phyloP scores from a whole-genome alignment of 2,888 invertebrate species.

The Pseudanteris insignis region DNA sequence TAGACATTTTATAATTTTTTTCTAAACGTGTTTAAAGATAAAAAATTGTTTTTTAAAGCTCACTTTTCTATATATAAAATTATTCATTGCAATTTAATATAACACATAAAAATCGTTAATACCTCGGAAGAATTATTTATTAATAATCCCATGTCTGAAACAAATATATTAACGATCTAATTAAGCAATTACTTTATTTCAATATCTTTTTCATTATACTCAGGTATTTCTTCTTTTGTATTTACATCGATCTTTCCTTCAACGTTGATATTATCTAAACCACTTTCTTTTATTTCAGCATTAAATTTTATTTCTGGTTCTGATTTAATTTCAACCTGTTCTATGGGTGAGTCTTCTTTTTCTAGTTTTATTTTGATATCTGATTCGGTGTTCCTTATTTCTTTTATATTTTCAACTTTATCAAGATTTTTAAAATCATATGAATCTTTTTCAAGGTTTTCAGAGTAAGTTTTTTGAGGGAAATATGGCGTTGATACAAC shows the following conservation, averaged over 20 bases:
- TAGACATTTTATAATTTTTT: too few relatives aligned
- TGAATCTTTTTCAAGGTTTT: too few relatives aligned
- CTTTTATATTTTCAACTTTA: constrained; percentile 14
- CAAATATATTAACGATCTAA: too few relatives aligned
- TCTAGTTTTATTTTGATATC: constrained; percentile 24
- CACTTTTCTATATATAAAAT: too few relatives aligned
- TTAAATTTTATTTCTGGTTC: constrained; percentile 43
- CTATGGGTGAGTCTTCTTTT: constrained; percentile 25
- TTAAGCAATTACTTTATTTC: too few relatives aligned
- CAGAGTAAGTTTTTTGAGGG: constrained; percentile 13
- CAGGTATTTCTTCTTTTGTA: constrained; percentile 47
- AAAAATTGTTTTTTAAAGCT: constrained; percentile 85
- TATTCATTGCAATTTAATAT: too few relatives aligned
- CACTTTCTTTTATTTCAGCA: constrained; percentile 4
- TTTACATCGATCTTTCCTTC: constrained; percentile 49
- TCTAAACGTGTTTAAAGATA: too few relatives aligned
- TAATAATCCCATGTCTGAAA: too few relatives aligned
- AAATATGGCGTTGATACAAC: constrained; percentile 50
- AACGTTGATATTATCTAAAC: constrained; percentile 17
- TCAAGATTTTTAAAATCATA: too few relatives aligned
- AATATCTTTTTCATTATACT: constrained; percentile 48
- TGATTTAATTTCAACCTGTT: constrained; percentile 39
- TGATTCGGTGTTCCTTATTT: constrained; percentile 1
- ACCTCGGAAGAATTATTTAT: too few relatives aligned
- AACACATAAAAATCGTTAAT: too few relatives aligned